These are phyloP conservation scores for Rhodophaea formosa DNA, from an alignment of 2,888 invertebrate genomes.

Conservation along the genomic window DNA sequence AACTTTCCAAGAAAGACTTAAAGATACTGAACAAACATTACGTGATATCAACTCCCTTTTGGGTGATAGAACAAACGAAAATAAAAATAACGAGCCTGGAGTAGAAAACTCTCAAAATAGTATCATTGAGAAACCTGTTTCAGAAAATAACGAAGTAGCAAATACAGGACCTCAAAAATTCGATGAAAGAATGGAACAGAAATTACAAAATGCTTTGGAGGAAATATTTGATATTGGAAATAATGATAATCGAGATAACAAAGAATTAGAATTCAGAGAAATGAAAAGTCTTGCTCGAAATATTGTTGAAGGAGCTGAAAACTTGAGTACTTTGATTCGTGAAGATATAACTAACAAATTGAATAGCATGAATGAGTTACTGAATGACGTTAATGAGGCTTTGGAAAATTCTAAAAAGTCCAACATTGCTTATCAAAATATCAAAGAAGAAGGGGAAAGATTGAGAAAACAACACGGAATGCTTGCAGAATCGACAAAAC, in stretches of 20 bases:
- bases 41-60: conserved; percentile 54
- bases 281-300: conserved; percentile 66
- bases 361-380: conserved; percentile 71
- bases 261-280: conserved; percentile 61
- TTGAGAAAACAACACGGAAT: conserved; percentile 3
- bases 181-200: conserved; percentile 57
- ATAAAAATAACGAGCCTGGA: conserved; percentile 3
- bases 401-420: conserved; percentile 69
- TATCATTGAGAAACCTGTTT: background rate
- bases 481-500: background rate
- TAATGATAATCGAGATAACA: conserved; percentile 50
- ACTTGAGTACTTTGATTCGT: conserved; percentile 64
- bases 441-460: conserved; percentile 48
- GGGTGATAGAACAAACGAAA: conserved; percentile 29
- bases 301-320: conserved; percentile 71
- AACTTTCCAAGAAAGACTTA: conserved; percentile 53
- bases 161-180: conserved; percentile 35
- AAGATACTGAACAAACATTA: conserved; percentile 58
- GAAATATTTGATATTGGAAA: conserved; percentile 51
- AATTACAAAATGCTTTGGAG: conserved; percentile 53
- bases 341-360: conserved; percentile 75
- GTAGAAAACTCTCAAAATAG: background rate
- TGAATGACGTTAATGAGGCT: conserved; percentile 70
- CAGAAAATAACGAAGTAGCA: background rate
- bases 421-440: conserved; percentile 59